A percentile compares a stretch with the other conserved stretches of the same genome.
phyloP scores from a whole-genome alignment of 2,113 vertebrate species.

The Crypturellus undulatus region DNA sequence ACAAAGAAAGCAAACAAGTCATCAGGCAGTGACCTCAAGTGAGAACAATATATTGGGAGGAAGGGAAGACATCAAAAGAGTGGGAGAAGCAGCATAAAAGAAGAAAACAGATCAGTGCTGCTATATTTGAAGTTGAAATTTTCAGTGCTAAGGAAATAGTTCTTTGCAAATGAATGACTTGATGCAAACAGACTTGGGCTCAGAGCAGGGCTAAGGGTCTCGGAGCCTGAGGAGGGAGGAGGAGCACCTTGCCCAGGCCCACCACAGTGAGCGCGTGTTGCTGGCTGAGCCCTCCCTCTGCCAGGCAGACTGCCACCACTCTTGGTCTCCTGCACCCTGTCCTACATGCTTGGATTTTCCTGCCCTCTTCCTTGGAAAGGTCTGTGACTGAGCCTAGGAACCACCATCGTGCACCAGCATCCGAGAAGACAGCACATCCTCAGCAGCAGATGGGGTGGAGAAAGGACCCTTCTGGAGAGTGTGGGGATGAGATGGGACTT shows the following conservation, averaged over 20 bases:
- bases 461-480: fast-evolving
- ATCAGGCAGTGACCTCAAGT: slow-evolving; percentile 7
- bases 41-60: slow-evolving; percentile 3
- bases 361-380: neutral
- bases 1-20: slow-evolving; percentile 60
- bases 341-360: neutral
- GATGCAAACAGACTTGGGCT: neutral
- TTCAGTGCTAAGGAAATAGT: neutral
- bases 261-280: neutral
- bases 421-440: neutral
- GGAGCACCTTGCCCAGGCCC: neutral
- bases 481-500: neutral
- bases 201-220: no score
- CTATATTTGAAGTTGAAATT: neutral
- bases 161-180: neutral
- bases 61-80: neutral
- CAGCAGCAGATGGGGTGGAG: neutral
- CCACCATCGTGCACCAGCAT: neutral
- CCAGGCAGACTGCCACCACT: neutral
- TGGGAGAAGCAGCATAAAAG: neutral
- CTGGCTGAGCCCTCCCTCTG: neutral
- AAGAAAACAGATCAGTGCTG: neutral
- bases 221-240: neutral
- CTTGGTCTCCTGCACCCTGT: neutral
- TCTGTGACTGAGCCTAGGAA: neutral